These are phyloP conservation scores for Pantherophis alleghaniensis DNA, from an alignment of 2,797 vertebrate species.

Conservation along the genomic window DNA sequence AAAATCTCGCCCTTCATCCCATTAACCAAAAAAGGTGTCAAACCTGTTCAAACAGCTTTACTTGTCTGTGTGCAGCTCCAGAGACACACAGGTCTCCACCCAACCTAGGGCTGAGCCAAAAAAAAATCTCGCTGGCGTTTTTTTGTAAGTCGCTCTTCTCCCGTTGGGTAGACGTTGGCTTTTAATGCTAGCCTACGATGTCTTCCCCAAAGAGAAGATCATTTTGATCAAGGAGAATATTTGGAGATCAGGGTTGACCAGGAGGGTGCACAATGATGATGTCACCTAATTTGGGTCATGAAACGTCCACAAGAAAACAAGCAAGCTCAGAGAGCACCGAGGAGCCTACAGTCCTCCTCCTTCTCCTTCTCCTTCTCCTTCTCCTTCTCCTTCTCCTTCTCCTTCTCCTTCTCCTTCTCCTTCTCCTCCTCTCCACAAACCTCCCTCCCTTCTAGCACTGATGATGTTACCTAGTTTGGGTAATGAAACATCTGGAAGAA, in stretches of 20 bases:
- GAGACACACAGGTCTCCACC: neutral
- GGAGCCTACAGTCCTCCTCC: too few species aligned
- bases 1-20: conserved; percentile 27
- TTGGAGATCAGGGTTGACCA: neutral
- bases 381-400: too few species aligned
- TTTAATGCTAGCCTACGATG: neutral
- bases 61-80: neutral
- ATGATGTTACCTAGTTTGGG: too few species aligned
- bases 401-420: too few species aligned
- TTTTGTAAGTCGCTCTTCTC: neutral
- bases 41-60: conserved; percentile 42
- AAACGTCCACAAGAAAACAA: neutral
- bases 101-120: neutral
- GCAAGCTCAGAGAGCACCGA: neutral
- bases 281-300: neutral
- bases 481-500: too few species aligned
- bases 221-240: neutral
- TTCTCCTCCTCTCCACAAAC: too few species aligned
- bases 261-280: neutral
- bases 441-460: too few species aligned
- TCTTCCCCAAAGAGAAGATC: neutral
- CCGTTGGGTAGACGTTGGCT: neutral
- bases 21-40: conserved; percentile 23
- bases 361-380: too few species aligned
- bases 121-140: neutral